These are phyloP conservation scores for Adelphocoris suturalis DNA, from an alignment of 2,888 invertebrate genomes.

Conservation along the genomic window DNA sequence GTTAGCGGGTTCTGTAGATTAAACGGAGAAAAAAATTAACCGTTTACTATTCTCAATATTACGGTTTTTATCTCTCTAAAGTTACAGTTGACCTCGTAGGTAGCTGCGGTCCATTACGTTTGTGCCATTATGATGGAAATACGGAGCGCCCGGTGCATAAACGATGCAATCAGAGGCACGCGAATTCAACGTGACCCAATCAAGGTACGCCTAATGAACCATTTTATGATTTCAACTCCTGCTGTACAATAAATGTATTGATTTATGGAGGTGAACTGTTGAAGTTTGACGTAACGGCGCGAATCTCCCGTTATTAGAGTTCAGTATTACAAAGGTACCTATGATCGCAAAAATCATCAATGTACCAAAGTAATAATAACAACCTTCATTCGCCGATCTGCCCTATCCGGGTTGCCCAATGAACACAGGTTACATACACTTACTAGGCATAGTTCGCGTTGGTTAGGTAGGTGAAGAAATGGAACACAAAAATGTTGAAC, in stretches of 20 bases:
- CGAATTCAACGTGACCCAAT: slow-evolving; percentile 2
- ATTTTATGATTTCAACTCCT: not conserved
- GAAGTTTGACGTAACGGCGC: not conserved
- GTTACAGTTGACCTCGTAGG: slow-evolving; percentile 1
- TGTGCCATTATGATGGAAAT: slow-evolving; percentile 2
- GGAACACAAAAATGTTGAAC: too few relatives aligned
- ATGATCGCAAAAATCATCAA: not conserved
- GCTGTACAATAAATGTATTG: too few relatives aligned
- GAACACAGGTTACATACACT: too few relatives aligned
- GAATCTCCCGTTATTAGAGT: not conserved
- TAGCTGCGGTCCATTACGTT: not conserved
- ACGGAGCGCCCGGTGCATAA: slow-evolving; percentile 2
- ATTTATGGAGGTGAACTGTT: too few relatives aligned
- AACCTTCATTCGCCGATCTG: too few relatives aligned
- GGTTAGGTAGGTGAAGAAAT: too few relatives aligned
- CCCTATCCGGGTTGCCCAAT: too few relatives aligned
- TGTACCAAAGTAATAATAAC: not conserved
- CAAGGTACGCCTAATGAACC: not conserved
- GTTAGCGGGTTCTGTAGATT: not conserved
- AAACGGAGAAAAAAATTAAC: not conserved
- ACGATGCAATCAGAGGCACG: slow-evolving; percentile 3
- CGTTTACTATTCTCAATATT: not conserved
- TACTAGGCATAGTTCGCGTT: too few relatives aligned
- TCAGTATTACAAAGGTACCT: not conserved
- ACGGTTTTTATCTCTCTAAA: not conserved